Base-by-base conservation (phyloP, 2,888 invertebrate species). In the Zygogramma bicolorata region DNA sequence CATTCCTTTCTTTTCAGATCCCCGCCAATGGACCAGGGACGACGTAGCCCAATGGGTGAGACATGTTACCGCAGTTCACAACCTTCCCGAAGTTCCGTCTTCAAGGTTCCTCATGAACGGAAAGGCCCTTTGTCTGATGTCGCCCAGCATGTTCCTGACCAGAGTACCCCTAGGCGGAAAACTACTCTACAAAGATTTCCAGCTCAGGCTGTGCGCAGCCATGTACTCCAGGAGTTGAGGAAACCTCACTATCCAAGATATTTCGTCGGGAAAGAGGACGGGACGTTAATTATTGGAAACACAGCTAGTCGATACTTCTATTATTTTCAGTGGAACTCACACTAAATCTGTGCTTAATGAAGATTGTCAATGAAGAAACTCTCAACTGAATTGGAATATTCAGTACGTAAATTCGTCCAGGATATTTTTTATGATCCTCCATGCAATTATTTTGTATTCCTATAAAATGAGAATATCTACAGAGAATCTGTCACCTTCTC, bases 31-130 rank as follows among this genome's bases (percentile, higher is more conserved):
- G 94, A 89, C 90, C 5, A 89, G 93, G 2, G 89, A 91, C 18
- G 91, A 94, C 81, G 94, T 94, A 2, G 91, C 90, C 69, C 87
- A 89, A 69, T 94, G 94, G 94, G 84, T 92, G 13, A 86, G 87
- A 68, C 86, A 88, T 75, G 91, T 93, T 83, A 88, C 92, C 0
- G 84, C 88, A 0, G 86, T 89, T 4, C 92, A 92, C 58, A 89
- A 89, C 1, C 85, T 90, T 0, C 90, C 91, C 0, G 89, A 90
- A 71, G 87, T 90, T 29, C 88, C 89, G 1, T 85, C 88, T 0
- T 90, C 90, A 75, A 88, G 94, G 75, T 94, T 94, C 86, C 91
- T 92, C 0, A 94, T 94, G 94, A 94, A 94, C 86, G 94, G 94
- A 61, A 94, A 94, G 85, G 94, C 93, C 0, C 87, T 94, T 4